These are phyloP conservation scores for Lerema accius DNA, from an alignment of 1,140 invertebrate genomes.

Conservation along the genomic window DNA sequence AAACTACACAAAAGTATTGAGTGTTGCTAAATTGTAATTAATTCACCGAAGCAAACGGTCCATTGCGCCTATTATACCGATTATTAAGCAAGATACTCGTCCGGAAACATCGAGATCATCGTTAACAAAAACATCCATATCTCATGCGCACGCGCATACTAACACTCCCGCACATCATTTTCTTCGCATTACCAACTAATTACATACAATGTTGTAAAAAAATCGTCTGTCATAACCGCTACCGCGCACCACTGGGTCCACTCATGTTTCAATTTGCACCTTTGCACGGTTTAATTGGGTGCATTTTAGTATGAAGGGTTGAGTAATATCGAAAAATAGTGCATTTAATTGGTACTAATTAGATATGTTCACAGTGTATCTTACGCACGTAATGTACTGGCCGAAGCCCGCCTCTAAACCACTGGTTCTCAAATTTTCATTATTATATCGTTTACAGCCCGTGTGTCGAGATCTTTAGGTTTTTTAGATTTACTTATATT, in stretches of 20 bases:
- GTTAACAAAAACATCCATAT: conserved; percentile 51
- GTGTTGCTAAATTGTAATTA: conserved; percentile 32
- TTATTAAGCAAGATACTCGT: conserved; percentile 62
- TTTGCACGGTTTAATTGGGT: not conserved
- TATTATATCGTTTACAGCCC: too few species aligned
- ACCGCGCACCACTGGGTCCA: not conserved
- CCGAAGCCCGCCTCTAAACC: not conserved
- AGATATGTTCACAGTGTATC: conserved; percentile 33
- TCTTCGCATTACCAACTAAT: conserved; percentile 57
- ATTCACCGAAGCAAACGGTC: conserved; percentile 41
- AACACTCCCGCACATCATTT: conserved; percentile 44
- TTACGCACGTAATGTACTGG: conserved; percentile 8
- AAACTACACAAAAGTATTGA: not conserved
- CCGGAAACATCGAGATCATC: conserved; percentile 60
- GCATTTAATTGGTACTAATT: conserved; percentile 28
- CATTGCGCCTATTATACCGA: conserved; percentile 60
- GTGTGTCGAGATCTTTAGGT: too few species aligned
- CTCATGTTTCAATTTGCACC: not conserved
- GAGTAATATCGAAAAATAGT: conserved; percentile 19
- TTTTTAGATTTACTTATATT: too few species aligned
- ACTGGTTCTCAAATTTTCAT: not conserved
- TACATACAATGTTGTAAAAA: conserved; percentile 45
- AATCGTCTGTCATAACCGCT: conserved; percentile 12
- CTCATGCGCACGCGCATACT: conserved; percentile 43
- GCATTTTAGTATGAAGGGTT: not conserved